Conservation (phyloP, 2,797 vertebrate species). For the Tiaroga cobitis region DNA sequence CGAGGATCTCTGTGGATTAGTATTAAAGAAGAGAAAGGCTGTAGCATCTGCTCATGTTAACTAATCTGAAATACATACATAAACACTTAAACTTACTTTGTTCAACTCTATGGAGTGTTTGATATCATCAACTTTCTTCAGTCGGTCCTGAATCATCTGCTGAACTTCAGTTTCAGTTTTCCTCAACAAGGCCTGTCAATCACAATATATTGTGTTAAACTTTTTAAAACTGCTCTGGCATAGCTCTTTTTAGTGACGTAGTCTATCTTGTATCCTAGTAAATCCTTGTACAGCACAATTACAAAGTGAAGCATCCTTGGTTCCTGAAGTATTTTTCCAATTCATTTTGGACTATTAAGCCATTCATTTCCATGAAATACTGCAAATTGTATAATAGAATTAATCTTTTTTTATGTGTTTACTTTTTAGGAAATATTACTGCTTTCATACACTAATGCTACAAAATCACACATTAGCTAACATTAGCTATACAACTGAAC, state of each 20-base stretch:
- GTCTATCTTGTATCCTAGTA: not conserved
- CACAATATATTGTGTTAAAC: not conserved
- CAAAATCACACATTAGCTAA: not conserved
- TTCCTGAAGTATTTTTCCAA: not conserved
- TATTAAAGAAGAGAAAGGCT: not conserved
- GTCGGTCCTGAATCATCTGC: slow-evolving; percentile 80
- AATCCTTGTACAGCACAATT: not conserved
- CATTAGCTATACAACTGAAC: no score
- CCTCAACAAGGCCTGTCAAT: slow-evolving; percentile 73
- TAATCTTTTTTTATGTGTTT: no score
- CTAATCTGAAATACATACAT: not conserved
- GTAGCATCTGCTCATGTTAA: not conserved
- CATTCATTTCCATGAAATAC: not conserved
- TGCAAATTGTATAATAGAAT: no score
- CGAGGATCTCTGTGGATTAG: not conserved
- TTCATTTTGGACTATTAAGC: not conserved
- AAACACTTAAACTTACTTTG: slow-evolving; percentile 70
- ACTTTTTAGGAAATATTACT: not conserved
- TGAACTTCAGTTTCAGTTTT: slow-evolving; percentile 78
- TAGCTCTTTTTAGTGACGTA: not conserved
- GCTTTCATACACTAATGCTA: no score
- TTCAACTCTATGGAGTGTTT: slow-evolving; percentile 74
- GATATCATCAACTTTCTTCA: slow-evolving; percentile 78
- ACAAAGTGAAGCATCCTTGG: not conserved
- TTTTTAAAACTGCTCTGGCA: not conserved